Evolutionary conservation across 2,113 vertebrate genomes (phyloP).

Genomic region (Mungos mungo): DNA sequence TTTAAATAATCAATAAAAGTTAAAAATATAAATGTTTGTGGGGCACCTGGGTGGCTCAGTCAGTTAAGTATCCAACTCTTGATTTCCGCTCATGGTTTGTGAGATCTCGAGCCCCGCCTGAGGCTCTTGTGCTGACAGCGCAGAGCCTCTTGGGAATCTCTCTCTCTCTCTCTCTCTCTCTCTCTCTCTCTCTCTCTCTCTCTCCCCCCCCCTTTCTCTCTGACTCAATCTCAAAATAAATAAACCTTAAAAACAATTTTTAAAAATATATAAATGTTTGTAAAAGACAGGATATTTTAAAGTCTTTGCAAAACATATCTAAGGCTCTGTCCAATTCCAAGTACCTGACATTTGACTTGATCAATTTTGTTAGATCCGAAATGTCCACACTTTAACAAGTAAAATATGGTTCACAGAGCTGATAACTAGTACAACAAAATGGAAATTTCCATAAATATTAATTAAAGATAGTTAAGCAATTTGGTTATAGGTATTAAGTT

Average conservation of each 20-base stretch:
- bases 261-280: background rate
- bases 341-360: background rate
- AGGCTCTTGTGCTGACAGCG: no score
- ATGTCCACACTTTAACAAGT: background rate
- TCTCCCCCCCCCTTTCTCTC: no score
- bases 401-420: background rate
- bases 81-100: no score
- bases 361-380: background rate
- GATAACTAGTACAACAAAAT: background rate
- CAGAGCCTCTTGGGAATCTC: no score
- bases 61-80: no score
- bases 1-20: slow-evolving; percentile 6
- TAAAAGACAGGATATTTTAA: slow-evolving; percentile 17
- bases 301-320: background rate
- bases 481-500: background rate
- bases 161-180: no score
- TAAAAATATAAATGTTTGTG: background rate
- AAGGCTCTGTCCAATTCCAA: background rate
- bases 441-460: background rate
- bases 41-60: no score
- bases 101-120: no score
- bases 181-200: no score
- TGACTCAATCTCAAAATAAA: no score
- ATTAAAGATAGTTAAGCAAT: slow-evolving; percentile 2
- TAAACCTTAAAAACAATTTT: background rate